Conservation (phyloP, 2,888 invertebrate species). For the Acanthococcus lagerstroemiae region DNA sequence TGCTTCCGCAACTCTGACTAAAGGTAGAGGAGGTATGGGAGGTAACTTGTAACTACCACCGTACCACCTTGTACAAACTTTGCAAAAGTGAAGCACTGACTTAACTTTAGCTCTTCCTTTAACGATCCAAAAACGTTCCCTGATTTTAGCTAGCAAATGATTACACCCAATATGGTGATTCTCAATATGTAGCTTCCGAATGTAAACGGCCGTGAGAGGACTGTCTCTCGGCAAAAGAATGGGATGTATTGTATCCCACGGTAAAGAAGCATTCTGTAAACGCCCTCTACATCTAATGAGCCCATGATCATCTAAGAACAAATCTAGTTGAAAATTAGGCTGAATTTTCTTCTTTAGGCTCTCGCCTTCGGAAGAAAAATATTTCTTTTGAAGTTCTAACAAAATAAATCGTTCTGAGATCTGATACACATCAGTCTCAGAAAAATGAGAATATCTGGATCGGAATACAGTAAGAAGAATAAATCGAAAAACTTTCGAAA, state of each 20-base stretch:
- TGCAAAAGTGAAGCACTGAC: not conserved
- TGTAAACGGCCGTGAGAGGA: not conserved
- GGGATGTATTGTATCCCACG: not conserved
- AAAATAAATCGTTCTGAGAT: not conserved
- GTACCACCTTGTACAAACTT: not conserved
- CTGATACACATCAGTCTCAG: not conserved
- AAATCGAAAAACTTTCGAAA: not conserved
- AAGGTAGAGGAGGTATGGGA: not conserved
- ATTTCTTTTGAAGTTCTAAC: not conserved
- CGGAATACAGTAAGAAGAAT: not conserved
- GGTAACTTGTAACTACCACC: not conserved
- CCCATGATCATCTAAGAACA: not conserved
- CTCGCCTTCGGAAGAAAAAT: not conserved
- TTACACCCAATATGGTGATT: not conserved
- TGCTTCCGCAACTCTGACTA: not conserved
- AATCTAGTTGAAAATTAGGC: not conserved
- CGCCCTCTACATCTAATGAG: conserved; percentile 2
- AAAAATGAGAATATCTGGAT: not conserved
- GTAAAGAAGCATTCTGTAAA: not conserved
- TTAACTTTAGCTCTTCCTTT: not conserved
- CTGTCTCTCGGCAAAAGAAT: not conserved
- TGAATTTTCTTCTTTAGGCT: not conserved
- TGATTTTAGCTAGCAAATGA: not conserved
- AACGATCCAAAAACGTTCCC: not conserved
- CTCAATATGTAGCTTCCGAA: not conserved